Conservation (phyloP, 2,888 invertebrate species). For the Agrilus mali region DNA sequence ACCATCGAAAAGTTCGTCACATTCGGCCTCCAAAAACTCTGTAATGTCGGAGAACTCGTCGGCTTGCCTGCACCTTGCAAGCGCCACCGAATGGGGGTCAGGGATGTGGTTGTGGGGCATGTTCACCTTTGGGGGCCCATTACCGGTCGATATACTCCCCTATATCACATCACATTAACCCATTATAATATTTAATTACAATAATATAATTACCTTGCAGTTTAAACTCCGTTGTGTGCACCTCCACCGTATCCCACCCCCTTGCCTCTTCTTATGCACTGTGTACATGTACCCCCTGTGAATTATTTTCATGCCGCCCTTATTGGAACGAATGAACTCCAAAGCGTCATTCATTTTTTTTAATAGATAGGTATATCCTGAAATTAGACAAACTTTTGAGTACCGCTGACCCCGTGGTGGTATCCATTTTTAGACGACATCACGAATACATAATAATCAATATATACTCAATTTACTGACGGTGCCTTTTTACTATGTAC, state of each 20-base stretch:
- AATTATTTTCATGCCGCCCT: conserved; percentile 37
- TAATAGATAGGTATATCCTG: not conserved
- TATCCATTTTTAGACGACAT: too few relatives aligned
- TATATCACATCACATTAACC: conserved; percentile 6
- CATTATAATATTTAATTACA: not conserved
- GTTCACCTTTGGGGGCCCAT: conserved; percentile 28
- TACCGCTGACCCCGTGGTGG: too few relatives aligned
- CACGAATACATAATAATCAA: conserved; percentile 8
- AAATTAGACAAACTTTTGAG: not conserved
- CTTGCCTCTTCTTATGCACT: conserved; percentile 33
- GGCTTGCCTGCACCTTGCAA: conserved; percentile 24
- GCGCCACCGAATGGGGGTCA: conserved; percentile 31
- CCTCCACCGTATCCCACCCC: conserved; percentile 34
- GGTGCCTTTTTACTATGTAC: conserved; percentile 1
- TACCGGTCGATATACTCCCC: conserved; percentile 32
- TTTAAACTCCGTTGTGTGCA: conserved; percentile 33
- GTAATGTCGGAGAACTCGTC: conserved; percentile 12
- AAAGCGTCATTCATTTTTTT: conserved; percentile 12
- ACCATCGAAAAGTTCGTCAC: conserved; percentile 13
- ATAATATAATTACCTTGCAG: conserved; percentile 31
- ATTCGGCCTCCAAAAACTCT: conserved; percentile 12
- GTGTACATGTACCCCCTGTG: conserved; percentile 37
- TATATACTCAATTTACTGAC: conserved; percentile 18
- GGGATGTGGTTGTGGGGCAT: conserved; percentile 36
- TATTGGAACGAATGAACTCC: conserved; percentile 34